These are phyloP conservation scores for Synergus laeviventris DNA, from an alignment of 2,888 invertebrate genomes.

Conservation along the genomic window DNA sequence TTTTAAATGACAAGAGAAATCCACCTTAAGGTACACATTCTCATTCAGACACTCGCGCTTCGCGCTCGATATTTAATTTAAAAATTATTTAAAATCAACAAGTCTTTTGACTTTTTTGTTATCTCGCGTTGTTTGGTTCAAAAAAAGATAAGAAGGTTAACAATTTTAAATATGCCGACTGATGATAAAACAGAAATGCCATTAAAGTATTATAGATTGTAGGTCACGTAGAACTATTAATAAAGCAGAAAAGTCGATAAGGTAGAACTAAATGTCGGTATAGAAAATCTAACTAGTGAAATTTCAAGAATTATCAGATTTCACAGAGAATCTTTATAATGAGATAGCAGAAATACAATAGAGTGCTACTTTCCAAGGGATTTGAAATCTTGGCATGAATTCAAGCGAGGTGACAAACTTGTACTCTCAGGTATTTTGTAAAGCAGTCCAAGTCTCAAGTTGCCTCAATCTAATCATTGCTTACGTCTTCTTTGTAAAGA, in stretches of 20 bases:
- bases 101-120: no score
- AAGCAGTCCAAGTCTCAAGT: background rate
- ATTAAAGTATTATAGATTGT: background rate
- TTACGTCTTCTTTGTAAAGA: constrained; percentile 10
- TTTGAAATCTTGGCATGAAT: constrained; percentile 4
- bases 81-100: no score
- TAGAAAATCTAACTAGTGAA: background rate
- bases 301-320: background rate
- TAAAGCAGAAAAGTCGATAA: background rate
- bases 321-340: background rate
- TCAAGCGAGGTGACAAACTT: background rate
- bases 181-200: background rate
- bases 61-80: no score
- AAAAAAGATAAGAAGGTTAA: background rate
- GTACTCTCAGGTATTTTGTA: background rate
- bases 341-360: background rate
- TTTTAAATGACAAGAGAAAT: no score
- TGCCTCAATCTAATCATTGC: constrained; percentile 9
- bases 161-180: background rate
- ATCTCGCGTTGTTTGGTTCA: no score
- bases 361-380: background rate
- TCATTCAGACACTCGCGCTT: no score
- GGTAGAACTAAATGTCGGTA: background rate
- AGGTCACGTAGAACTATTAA: background rate
- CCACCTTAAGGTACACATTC: no score